These are phyloP conservation scores for Drosophila rellima DNA, from an alignment of 2,888 invertebrate species.

Conservation along the genomic window DNA sequence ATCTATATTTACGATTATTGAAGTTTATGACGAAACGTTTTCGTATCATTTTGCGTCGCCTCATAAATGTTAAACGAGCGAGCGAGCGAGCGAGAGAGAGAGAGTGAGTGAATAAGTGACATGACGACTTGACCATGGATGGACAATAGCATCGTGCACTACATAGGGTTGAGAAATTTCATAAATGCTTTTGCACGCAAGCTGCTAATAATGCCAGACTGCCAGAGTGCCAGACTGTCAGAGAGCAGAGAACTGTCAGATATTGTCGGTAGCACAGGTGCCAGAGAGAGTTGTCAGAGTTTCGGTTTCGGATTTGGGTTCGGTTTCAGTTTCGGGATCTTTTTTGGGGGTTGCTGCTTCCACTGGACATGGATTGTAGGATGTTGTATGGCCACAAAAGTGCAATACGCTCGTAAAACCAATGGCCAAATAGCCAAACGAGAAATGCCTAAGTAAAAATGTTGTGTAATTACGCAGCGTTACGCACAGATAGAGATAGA, in stretches of 20 bases:
- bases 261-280: conserved; percentile 56
- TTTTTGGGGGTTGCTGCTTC: conserved; percentile 52
- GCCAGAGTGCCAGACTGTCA: neutral
- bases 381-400: conserved; percentile 72
- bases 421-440: conserved; percentile 74
- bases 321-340: conserved; percentile 21
- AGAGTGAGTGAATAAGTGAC: conserved; percentile 32
- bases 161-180: conserved; percentile 62
- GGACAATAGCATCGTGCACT: conserved; percentile 6
- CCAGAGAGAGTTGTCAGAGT: conserved; percentile 27
- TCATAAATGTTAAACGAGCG: conserved; percentile 73
- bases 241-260: conserved; percentile 1
- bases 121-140: conserved; percentile 22
- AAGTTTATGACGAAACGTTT: conserved; percentile 84
- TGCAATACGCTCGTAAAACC: conserved; percentile 81
- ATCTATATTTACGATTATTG: conserved; percentile 85
- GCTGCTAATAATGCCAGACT: conserved; percentile 72
- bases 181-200: conserved; percentile 79
- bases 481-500: conserved; percentile 75
- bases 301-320: conserved; percentile 40
- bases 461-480: conserved; percentile 77
- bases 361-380: conserved; percentile 1
- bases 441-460: conserved; percentile 76
- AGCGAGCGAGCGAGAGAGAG: conserved; percentile 22
- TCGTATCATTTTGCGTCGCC: conserved; percentile 82